A percentile compares a stretch with the other conserved stretches of the same genome.
phyloP scores from a whole-genome alignment of 2,797 vertebrate species.

The Apogon talboti region DNA sequence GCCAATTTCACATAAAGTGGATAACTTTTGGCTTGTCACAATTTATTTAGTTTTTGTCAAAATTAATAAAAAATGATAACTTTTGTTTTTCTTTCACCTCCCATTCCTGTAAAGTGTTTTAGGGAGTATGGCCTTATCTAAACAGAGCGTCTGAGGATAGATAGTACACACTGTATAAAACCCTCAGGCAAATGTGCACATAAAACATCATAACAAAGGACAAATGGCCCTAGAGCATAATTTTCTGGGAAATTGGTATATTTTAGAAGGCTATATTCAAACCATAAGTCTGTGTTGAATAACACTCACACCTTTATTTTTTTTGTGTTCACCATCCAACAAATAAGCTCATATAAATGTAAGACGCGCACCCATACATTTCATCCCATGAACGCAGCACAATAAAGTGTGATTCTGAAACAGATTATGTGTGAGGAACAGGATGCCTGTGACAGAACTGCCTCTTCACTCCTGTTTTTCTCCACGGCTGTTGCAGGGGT shows the following conservation, averaged over 20 bases:
- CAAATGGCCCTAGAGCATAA: background rate
- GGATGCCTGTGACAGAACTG: conserved; percentile 70
- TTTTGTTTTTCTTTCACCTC: too few relatives aligned
- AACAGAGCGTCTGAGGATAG: too few relatives aligned
- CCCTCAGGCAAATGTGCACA: too few relatives aligned
- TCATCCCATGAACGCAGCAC: conserved; percentile 47
- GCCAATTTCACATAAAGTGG: conserved; percentile 47
- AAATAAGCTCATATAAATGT: conserved; percentile 23
- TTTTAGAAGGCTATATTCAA: too few relatives aligned
- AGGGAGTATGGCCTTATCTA: too few relatives aligned
- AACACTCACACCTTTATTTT: conserved; percentile 16
- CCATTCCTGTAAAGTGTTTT: too few relatives aligned
- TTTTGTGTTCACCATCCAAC: conserved; percentile 33
- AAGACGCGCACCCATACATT: conserved; percentile 46
- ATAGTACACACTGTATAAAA: too few relatives aligned
- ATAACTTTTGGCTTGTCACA: conserved; percentile 58
- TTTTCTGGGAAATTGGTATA: too few relatives aligned
- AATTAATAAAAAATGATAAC: background rate
- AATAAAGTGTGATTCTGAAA: conserved; percentile 69
- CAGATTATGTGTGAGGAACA: conserved; percentile 79
- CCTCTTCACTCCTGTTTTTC: conserved; percentile 70
- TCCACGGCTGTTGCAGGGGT: conserved; percentile 70
- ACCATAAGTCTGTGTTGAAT: background rate
- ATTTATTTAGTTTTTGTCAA: conserved; percentile 28
- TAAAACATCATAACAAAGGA: too few relatives aligned